Evolutionary conservation across 2,888 invertebrate genomes (phyloP), one percentile per base, ranked within the genome.

Genomic region (Lithophane socia): DNA sequence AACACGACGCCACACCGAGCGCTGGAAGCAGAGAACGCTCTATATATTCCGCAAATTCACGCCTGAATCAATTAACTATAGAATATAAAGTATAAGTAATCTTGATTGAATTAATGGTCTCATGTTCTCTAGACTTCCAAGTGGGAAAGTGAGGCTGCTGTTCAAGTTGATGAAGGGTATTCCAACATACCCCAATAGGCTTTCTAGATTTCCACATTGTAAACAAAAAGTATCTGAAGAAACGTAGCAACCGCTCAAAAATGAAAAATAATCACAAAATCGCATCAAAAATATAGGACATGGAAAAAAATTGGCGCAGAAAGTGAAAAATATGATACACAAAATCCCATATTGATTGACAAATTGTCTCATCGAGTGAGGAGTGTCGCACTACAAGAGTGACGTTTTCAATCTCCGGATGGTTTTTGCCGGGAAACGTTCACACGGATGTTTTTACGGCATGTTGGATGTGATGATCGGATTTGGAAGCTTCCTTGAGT

Each of bases 391-490:
- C 54, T 66, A 52, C 64, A 65, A 13, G 72, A 76, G 54, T 82
- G 85, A 83, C 82, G 58, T 82, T 83, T 83, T 83, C 82, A 83
- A 83, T 83, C 82, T 83, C 72, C 85, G 69, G 69, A 21, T 58
- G 49, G 68, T 85, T 83, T 85, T 85, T 76, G 61, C 85, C 29
- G 13, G 66, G 60, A 56, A 85, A 75, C 58, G 65, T 85, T 76
- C 65, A 42, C 29, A 72, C 29, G 72, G 49, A 77, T 72, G 69
- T 82, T 82, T 80, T 82, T 72, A 82, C 61, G 71, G 42, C 16
- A 10, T 82, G 72, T 82, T 63, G 61, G 63, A 60, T 73, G 61
- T 58, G 66, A 72, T 56, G 44, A 69, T 65, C n/a, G 54, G 71
- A 81, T 75, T 85, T 68, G 1, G 54, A 56, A 68, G 60, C 54